Conservation (phyloP, 2,113 vertebrate genomes). For the Oncorhynchus kisutch region DNA sequence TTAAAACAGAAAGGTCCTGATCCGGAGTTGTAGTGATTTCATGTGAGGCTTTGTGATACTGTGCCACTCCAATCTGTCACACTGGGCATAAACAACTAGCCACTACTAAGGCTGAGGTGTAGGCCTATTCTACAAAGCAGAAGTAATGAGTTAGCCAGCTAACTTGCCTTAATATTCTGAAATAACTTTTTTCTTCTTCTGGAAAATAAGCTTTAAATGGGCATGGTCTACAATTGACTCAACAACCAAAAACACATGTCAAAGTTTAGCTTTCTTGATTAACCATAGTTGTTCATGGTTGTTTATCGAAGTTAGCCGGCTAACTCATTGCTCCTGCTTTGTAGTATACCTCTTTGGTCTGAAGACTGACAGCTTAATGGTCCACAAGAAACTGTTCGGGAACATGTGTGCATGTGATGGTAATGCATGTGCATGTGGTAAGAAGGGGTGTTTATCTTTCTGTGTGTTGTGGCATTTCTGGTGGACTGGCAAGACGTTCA, state of each 20-base stretch:
- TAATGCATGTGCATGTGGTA: constrained; percentile 7
- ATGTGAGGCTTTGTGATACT: neutral
- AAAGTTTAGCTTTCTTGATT: too few relatives aligned
- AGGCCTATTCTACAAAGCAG: neutral
- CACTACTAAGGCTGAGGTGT: neutral
- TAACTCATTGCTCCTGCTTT: too few relatives aligned
- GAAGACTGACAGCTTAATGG: neutral
- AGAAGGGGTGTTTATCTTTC: neutral
- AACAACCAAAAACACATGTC: too few relatives aligned
- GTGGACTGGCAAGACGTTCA: neutral
- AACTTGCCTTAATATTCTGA: too few relatives aligned
- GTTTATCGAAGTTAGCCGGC: too few relatives aligned
- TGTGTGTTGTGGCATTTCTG: neutral
- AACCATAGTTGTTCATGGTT: too few relatives aligned
- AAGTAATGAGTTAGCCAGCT: too few relatives aligned
- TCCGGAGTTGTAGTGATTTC: neutral
- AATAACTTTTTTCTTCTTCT: too few relatives aligned
- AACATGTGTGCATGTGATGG: neutral
- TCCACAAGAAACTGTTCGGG: neutral
- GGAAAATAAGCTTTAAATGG: too few relatives aligned
- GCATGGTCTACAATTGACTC: too few relatives aligned
- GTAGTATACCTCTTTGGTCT: neutral
- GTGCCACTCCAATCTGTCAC: neutral
- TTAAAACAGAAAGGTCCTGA: neutral
- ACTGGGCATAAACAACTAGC: neutral